phyloP scores from a whole-genome alignment of 2,888 invertebrate species.

The Perizoma affinitatum region DNA sequence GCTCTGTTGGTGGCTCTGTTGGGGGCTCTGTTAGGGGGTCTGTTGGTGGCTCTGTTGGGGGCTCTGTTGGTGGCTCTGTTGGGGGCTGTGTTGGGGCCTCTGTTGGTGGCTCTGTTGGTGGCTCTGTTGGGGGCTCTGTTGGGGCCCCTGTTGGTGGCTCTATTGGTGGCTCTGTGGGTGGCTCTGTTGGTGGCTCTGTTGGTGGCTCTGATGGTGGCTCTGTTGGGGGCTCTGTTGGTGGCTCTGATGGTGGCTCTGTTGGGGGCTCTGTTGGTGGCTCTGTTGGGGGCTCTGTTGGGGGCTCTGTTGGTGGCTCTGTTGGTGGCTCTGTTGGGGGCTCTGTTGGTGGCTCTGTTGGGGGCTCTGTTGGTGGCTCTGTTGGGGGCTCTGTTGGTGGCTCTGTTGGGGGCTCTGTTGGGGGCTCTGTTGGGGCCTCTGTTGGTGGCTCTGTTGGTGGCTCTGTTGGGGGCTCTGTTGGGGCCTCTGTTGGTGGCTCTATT shows the following conservation, averaged over 20 bases:
- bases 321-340: slow-evolving; percentile 7
- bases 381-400: neutral
- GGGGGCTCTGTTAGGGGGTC: neutral
- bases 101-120: neutral
- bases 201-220: slow-evolving; percentile 5
- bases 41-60: neutral
- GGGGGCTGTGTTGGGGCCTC: neutral
- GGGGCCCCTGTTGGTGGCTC: neutral
- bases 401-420: slow-evolving; percentile 1
- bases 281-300: neutral
- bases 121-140: neutral
- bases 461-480: neutral
- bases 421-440: slow-evolving; percentile 5
- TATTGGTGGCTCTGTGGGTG: neutral
- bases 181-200: slow-evolving; percentile 6
- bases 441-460: slow-evolving; percentile 5
- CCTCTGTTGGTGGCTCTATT: neutral
- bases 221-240: slow-evolving; percentile 7
- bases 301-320: slow-evolving; percentile 5
- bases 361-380: slow-evolving; percentile 2
- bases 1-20: neutral
- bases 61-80: neutral
- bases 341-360: slow-evolving; percentile 3
- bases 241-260: slow-evolving; percentile 12
- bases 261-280: slow-evolving; percentile 17